Percentiles rank a stretch among this genome's conserved stretches.
Evolutionary conservation across 1,140 invertebrate genomes (phyloP).

Genomic region (Eupristina koningsbergeri): DNA sequence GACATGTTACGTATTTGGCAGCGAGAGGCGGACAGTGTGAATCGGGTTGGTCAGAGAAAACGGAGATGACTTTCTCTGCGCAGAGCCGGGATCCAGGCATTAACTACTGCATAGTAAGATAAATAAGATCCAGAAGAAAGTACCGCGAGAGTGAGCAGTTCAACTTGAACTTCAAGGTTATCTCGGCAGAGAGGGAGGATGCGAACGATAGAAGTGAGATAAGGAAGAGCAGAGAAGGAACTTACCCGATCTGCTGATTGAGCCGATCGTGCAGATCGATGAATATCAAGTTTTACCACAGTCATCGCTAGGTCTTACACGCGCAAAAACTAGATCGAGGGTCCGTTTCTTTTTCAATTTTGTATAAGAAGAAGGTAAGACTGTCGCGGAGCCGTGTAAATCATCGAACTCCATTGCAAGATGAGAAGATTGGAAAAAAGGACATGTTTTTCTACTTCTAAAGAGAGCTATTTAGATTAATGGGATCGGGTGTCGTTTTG

Average conservation of each 20-base stretch:
- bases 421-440: conserved; percentile 8
- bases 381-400: background rate
- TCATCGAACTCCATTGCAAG: background rate
- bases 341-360: conserved; percentile 29
- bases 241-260: background rate
- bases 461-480: conserved; percentile 41
- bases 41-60: conserved; percentile 50
- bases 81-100: conserved; percentile 40
- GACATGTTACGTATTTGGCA: conserved; percentile 51
- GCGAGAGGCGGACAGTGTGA: conserved; percentile 48
- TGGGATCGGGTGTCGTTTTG: conserved; percentile 40
- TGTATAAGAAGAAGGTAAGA: conserved; percentile 22
- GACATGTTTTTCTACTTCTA: conserved; percentile 7
- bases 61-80: conserved; percentile 57
- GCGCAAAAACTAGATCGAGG: background rate
- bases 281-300: conserved; percentile 27
- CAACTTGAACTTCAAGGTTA: conserved; percentile 55
- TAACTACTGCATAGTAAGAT: background rate
- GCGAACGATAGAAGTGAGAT: background rate
- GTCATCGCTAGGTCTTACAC: too few species aligned
- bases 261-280: background rate
- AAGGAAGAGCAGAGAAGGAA: background rate
- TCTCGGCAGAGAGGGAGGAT: background rate
- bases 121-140: conserved; percentile 55
- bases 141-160: conserved; percentile 53